phyloP scores from a whole-genome alignment of 1,140 invertebrate genomes.

The Eciton burchellii region DNA sequence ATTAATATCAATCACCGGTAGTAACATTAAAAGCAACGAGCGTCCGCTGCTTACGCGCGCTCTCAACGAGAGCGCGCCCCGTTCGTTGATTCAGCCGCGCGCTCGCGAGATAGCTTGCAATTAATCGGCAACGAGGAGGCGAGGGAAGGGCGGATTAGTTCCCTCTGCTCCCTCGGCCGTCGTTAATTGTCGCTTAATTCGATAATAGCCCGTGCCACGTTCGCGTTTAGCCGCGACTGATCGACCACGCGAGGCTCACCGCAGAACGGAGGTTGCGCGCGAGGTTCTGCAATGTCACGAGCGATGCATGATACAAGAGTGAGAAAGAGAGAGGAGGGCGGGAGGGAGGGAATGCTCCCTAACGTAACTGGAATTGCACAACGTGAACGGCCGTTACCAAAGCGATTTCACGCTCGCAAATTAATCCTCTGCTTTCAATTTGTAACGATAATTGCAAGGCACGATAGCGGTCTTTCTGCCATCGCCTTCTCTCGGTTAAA shows the following conservation, averaged over 20 bases:
- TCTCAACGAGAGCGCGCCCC: constrained; percentile 7
- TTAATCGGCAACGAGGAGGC: neutral
- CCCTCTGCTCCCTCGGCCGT: too few relatives aligned
- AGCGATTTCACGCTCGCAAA: constrained; percentile 25
- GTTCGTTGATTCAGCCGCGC: neutral
- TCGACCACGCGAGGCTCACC: constrained; percentile 38
- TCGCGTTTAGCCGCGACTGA: constrained; percentile 19
- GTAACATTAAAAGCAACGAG: too few relatives aligned
- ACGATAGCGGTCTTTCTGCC: constrained; percentile 11
- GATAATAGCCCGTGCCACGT: neutral
- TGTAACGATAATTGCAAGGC: constrained; percentile 21
- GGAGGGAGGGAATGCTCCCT: constrained; percentile 25
- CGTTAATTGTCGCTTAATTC: neutral
- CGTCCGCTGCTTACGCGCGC: neutral
- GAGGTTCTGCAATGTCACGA: constrained; percentile 56
- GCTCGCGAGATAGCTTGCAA: neutral
- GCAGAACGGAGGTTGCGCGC: constrained; percentile 1
- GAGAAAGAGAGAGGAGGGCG: too few relatives aligned
- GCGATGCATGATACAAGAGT: too few relatives aligned
- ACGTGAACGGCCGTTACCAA: constrained; percentile 32
- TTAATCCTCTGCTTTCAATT: constrained; percentile 46
- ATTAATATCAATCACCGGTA: too few relatives aligned
- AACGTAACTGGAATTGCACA: constrained; percentile 37
- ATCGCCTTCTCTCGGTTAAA: constrained; percentile 14
- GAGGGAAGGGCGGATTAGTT: neutral